Evolutionary conservation across 2,113 vertebrate species (phyloP), one percentile per base, ranked within the genome.

Genomic region (Lepus timidus): DNA sequence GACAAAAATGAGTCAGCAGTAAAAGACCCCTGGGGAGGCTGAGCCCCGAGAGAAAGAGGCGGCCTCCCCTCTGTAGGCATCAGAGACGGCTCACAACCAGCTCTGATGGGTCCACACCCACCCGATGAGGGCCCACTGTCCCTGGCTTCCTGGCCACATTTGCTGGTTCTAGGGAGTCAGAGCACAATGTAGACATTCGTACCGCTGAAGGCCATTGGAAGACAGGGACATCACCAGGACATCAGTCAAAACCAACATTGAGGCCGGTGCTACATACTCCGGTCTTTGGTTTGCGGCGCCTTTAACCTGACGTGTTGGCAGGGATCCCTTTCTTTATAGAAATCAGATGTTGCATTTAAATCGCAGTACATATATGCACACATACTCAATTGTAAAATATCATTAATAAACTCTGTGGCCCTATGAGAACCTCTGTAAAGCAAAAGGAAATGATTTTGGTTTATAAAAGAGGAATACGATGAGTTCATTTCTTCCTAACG

Each of bases 61-160:
- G 4, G 0, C 2, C 0, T 22, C 6, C 9, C 7, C 0, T 7
- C 49, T 0, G 0, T 9, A 55, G 16, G 27, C 0, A 0, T 16
- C 11, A 8, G 11, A 36, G 31, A 6, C 64, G 58, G n/a, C 33
- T 9, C n/a, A 10, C 33, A 80, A 29, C 44, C 39, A 68, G 51
- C 14, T 31, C 25, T 0, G 9, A 7, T 1, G n/a, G 36, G 6
- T 19, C 67, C 19, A 76, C 44, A 7, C 23, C 9, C 0, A 10
- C 22, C 0, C 5, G 1, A 3, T 6, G 3, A 2, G 31, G 71
- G 2, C 1, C 2, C 29, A 6, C 17, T 9, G 11, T 0, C 14
- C 44, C 5, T 8, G 22, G 17, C 49, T 36, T 9, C 2, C 9
- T 33, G 14, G n/a, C 29, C 39, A 29, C 23, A 1, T 9, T n/a